Conservation (phyloP, 2,113 vertebrate genomes). For the Anoura caudifer region DNA sequence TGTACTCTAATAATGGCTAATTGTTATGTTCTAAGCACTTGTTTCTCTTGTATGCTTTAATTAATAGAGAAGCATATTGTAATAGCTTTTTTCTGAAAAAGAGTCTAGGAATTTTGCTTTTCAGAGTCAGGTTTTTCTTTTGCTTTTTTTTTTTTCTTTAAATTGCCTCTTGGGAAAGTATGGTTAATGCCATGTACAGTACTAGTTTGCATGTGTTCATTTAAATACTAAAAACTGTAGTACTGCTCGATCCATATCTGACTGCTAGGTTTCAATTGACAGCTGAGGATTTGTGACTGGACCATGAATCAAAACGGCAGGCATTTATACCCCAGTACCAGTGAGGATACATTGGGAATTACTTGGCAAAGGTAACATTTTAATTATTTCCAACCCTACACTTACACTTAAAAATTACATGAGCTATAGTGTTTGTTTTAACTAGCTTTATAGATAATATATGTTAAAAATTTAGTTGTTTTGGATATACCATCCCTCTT, state of each 20-base stretch:
- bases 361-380: constrained; percentile 99
- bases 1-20: constrained; percentile 84
- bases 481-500: constrained; percentile 56
- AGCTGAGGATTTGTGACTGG: constrained; percentile 99
- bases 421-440: constrained; percentile 82
- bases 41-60: constrained; percentile 82
- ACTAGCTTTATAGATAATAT: constrained; percentile 64
- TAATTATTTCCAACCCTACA: constrained; percentile 97
- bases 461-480: constrained; percentile 76
- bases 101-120: constrained; percentile 78
- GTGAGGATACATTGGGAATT: constrained; percentile 99
- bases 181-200: constrained; percentile 84
- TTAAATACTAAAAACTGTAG: constrained; percentile 94
- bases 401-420: constrained; percentile 83
- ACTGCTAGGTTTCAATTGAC: constrained; percentile 99
- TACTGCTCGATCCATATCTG: constrained; percentile 99
- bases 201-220: constrained; percentile 91
- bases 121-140: constrained; percentile 77
- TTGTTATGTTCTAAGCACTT: constrained; percentile 82
- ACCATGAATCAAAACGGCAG: constrained; percentile 99
- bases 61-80: constrained; percentile 78
- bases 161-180: constrained; percentile 80
- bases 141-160: constrained; percentile 68
- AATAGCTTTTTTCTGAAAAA: constrained; percentile 74
- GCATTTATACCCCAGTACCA: constrained; percentile 99